Percentiles rank a stretch among this genome's conserved stretches.
These are phyloP conservation scores for Linnaemya vulpina DNA, from an alignment of 2,888 invertebrate genomes.

Conservation along the genomic window DNA sequence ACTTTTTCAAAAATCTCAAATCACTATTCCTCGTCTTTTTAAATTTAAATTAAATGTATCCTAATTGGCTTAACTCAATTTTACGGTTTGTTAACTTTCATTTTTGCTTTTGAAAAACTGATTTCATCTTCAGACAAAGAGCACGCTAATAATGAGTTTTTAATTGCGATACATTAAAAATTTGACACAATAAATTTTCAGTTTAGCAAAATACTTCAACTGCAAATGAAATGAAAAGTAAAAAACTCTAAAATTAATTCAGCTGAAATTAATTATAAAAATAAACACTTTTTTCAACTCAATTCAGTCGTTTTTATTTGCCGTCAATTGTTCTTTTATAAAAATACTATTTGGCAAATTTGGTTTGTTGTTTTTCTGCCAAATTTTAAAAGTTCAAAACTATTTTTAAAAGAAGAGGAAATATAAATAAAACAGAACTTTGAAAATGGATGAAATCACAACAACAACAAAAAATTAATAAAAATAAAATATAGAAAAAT, in stretches of 20 bases:
- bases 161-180: slow-evolving; percentile 28
- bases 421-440: not conserved
- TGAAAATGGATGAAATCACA: not conserved
- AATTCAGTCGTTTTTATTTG: not conserved
- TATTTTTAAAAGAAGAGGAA: slow-evolving; percentile 44
- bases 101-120: not conserved
- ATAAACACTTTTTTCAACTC: not conserved
- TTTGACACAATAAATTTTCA: slow-evolving; percentile 44
- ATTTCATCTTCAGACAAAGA: slow-evolving; percentile 3
- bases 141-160: slow-evolving; percentile 16
- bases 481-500: not conserved
- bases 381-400: slow-evolving; percentile 50
- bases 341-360: slow-evolving; percentile 16
- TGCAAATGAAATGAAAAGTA: not conserved
- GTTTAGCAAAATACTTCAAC: slow-evolving; percentile 3
- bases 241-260: not conserved
- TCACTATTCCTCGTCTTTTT: not conserved
- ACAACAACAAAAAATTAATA: too few relatives aligned
- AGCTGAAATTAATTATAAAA: slow-evolving; percentile 17
- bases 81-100: slow-evolving; percentile 48
- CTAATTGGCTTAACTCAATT: slow-evolving; percentile 30
- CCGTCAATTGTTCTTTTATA: not conserved
- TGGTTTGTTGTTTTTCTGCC: not conserved
- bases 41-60: not conserved
- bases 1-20: not conserved